Evolutionary conservation across 2,113 vertebrate genomes (phyloP).

Genomic region (Ctenodactylus gundi): DNA sequence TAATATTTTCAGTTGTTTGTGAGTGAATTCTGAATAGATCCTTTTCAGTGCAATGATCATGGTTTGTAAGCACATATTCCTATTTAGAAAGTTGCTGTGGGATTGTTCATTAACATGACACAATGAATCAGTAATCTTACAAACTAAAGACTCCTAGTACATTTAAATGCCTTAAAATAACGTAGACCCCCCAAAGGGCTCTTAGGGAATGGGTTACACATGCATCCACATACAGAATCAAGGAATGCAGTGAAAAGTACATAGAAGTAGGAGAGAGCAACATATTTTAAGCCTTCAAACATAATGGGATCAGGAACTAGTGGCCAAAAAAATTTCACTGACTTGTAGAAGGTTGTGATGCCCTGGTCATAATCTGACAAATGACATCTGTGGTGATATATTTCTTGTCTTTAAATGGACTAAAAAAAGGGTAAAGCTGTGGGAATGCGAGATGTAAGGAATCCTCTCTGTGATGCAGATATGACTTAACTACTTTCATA

Average conservation of each 20-base stretch:
- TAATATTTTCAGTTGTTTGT: constrained; percentile 24
- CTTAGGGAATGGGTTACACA: not conserved
- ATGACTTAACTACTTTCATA: not conserved
- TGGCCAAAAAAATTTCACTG: not conserved
- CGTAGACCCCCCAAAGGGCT: not conserved
- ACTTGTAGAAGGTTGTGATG: not conserved
- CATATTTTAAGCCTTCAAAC: not conserved
- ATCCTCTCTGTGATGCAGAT: not conserved
- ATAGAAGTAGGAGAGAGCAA: not conserved
- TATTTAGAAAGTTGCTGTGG: constrained; percentile 34
- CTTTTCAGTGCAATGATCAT: constrained; percentile 4
- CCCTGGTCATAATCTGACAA: not conserved
- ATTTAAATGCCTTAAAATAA: constrained; percentile 26
- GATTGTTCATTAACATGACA: constrained; percentile 52
- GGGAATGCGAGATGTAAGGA: fast-evolving
- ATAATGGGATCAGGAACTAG: not conserved
- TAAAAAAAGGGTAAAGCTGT: fast-evolving
- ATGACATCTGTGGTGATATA: fast-evolving
- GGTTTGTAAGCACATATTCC: not conserved
- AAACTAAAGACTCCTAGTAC: constrained; percentile 8
- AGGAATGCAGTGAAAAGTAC: not conserved
- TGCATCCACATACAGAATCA: not conserved
- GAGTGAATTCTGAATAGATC: constrained; percentile 62
- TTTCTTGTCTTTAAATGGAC: not conserved
- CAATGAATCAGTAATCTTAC: constrained; percentile 46